Percentiles rank a stretch among this genome's conserved stretches.
These are phyloP conservation scores for Dione vanillae DNA, from an alignment of 2,888 invertebrate genomes.

Conservation along the genomic window DNA sequence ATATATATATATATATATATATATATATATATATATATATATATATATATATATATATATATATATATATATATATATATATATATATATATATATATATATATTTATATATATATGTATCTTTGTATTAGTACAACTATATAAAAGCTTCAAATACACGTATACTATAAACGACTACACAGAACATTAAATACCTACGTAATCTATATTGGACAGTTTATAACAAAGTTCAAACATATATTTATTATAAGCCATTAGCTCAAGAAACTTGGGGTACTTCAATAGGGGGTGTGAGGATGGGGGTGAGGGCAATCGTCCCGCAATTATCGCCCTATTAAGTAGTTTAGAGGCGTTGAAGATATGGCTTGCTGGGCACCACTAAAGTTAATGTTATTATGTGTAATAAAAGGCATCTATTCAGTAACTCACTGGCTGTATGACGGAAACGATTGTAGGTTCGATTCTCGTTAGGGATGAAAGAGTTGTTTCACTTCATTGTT, in stretches of 20 bases:
- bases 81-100: too few species aligned
- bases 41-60: too few species aligned
- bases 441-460: too few species aligned
- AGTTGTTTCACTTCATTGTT: too few species aligned
- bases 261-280: constrained; percentile 20
- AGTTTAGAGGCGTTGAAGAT: constrained; percentile 67
- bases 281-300: constrained; percentile 33
- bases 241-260: constrained; percentile 19
- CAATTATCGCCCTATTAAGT: constrained; percentile 81
- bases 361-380: constrained; percentile 56
- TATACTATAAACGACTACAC: neutral
- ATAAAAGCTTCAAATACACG: too few species aligned
- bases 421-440: neutral
- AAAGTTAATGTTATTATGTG: constrained; percentile 21
- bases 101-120: too few species aligned
- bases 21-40: too few species aligned
- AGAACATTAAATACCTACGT: neutral
- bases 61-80: too few species aligned
- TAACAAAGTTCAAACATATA: neutral
- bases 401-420: constrained; percentile 5
- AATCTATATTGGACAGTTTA: neutral
- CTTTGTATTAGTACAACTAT: too few species aligned
- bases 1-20: too few species aligned
- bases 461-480: too few species aligned
- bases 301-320: constrained; percentile 67